These are phyloP conservation scores for Eledona agricola DNA, from an alignment of 2,888 invertebrate genomes.

Conservation along the genomic window DNA sequence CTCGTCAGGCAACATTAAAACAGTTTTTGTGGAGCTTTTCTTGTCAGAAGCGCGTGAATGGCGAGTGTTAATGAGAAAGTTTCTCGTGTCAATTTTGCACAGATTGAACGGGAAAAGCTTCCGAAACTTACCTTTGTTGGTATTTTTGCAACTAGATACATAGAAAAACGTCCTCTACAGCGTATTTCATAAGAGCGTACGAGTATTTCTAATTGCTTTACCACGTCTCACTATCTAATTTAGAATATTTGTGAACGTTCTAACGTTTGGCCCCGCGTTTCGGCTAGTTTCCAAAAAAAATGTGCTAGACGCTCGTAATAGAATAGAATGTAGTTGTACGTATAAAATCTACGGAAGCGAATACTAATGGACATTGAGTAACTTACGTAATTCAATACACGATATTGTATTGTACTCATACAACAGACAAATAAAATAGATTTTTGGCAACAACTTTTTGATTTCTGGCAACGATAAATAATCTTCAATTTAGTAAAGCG, in stretches of 20 bases:
- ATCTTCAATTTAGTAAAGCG: constrained; percentile 19
- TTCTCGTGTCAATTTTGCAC: too few relatives aligned
- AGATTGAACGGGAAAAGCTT: neutral
- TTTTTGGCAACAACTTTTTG: constrained; percentile 17
- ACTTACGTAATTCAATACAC: constrained; percentile 38
- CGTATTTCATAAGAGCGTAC: constrained; percentile 10
- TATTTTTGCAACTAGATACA: constrained; percentile 11
- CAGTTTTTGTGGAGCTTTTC: too few relatives aligned
- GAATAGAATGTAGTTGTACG: constrained; percentile 30
- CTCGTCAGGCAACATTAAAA: too few relatives aligned
- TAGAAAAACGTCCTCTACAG: constrained; percentile 15
- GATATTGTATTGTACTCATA: constrained; percentile 24
- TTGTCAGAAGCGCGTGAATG: too few relatives aligned
- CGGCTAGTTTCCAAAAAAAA: constrained; percentile 17
- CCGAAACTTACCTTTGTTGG: constrained; percentile 17
- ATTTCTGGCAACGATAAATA: constrained; percentile 16
- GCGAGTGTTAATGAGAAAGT: too few relatives aligned
- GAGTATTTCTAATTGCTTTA: constrained; percentile 13
- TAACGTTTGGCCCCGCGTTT: constrained; percentile 37
- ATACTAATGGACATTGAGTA: constrained; percentile 34
- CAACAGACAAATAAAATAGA: constrained; percentile 14
- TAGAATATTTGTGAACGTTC: constrained; percentile 35
- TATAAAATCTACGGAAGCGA: constrained; percentile 25
- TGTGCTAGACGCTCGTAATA: too few relatives aligned
- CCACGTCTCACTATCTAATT: constrained; percentile 41